A percentile compares a stretch with the other conserved stretches of the same genome.
Evolutionary conservation across 2,797 vertebrate genomes (phyloP).

Genomic region (Aulostomus chinensis): DNA sequence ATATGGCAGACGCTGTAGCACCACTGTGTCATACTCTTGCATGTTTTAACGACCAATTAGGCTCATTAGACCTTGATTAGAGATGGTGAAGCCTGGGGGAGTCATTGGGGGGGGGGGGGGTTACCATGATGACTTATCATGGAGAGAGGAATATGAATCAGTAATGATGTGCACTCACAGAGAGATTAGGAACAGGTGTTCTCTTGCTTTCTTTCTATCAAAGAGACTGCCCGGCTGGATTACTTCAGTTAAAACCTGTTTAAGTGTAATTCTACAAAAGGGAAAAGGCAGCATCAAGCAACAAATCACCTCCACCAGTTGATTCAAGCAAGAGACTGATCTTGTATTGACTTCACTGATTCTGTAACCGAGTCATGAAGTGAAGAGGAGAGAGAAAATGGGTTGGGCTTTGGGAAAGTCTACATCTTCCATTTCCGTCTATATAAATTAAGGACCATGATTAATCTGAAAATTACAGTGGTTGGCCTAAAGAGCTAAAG

Average conservation of each 20-base stretch:
- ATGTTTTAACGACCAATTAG: conserved; percentile 87
- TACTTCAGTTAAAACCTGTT: too few relatives aligned
- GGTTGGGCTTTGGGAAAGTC: too few relatives aligned
- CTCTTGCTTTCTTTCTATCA: too few relatives aligned
- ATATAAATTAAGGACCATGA: too few relatives aligned
- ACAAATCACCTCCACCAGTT: conserved; percentile 17
- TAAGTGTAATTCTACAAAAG: too few relatives aligned
- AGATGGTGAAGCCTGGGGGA: conserved; percentile 73
- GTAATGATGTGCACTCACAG: conserved; percentile 48
- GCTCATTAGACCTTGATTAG: conserved; percentile 86
- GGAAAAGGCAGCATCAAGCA: too few relatives aligned
- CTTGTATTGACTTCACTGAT: conserved; percentile 21
- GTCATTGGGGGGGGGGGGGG: conserved; percentile 13
- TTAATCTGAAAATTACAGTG: too few relatives aligned
- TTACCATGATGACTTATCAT: conserved; percentile 65
- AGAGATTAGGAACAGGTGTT: conserved; percentile 64
- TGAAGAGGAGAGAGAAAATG: too few relatives aligned
- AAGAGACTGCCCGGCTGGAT: too few relatives aligned
- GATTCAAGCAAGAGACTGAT: conserved; percentile 30
- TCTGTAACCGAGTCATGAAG: neutral
- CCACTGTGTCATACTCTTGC: conserved; percentile 75
- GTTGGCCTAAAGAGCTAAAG: too few relatives aligned
- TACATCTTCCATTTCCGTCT: too few relatives aligned
- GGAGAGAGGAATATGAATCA: conserved; percentile 54
- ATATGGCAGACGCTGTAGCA: conserved; percentile 76